Conservation (phyloP, 2,797 vertebrate genomes). For the Tokudaia muenninki region DNA sequence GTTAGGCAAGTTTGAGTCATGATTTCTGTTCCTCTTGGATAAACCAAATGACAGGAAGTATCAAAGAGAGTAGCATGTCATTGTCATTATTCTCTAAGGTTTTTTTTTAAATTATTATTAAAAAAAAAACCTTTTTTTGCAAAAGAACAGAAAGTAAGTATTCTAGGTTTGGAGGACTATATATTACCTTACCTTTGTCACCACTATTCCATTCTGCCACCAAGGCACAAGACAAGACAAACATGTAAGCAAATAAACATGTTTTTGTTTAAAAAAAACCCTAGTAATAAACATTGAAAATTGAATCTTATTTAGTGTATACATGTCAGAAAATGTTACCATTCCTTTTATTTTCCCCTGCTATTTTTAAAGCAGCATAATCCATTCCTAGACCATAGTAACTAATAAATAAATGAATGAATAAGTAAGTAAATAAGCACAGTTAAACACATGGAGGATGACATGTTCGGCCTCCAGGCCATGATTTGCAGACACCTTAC, state of each 20-base stretch:
- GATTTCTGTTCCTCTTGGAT: neutral
- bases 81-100: neutral
- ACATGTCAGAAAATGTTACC: neutral
- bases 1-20: conserved; percentile 10
- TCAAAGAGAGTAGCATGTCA: neutral
- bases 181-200: neutral
- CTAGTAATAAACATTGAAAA: neutral
- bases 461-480: neutral
- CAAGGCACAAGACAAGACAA: neutral
- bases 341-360: neutral
- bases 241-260: neutral
- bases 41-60: neutral
- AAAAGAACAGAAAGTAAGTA: neutral
- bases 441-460: too few relatives aligned
- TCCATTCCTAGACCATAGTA: neutral
- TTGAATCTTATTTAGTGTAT: neutral
- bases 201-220: neutral
- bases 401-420: neutral
- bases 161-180: neutral
- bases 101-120: neutral
- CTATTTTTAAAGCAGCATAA: neutral
- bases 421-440: neutral
- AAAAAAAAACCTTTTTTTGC: neutral
- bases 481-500: neutral
- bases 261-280: neutral